Evolutionary conservation across 2,888 invertebrate genomes (phyloP).

Genomic region (Pelosia muscerda): DNA sequence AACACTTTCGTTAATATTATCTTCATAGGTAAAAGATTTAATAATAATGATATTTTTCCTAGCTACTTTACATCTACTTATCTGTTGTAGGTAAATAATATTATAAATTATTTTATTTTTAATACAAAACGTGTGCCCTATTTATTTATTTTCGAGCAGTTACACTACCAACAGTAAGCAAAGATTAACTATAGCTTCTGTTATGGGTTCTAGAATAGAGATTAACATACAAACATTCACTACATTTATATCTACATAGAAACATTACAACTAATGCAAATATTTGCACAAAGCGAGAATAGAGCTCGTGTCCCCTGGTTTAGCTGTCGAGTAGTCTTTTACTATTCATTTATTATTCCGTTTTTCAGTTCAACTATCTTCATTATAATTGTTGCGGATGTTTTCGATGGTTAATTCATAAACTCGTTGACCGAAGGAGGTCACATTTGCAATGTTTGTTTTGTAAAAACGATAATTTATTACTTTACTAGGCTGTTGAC

Average conservation of each 20-base stretch:
- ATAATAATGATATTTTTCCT: background rate
- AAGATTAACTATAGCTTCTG: background rate
- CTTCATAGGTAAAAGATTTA: background rate
- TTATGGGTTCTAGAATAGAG: background rate
- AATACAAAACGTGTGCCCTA: background rate
- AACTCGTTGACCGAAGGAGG: slow-evolving; percentile 4
- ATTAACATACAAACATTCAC: background rate
- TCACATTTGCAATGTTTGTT: slow-evolving; percentile 4
- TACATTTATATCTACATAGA: background rate
- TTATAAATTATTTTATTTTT: no score
- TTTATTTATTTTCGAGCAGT: background rate
- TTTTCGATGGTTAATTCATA: slow-evolving; percentile 1
- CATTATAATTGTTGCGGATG: background rate
- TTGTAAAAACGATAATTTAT: background rate
- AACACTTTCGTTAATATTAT: background rate
- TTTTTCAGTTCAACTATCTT: background rate
- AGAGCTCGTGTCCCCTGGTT: background rate
- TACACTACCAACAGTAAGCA: no score
- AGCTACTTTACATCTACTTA: background rate
- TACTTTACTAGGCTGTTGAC: background rate
- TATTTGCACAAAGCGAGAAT: background rate
- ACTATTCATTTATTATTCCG: background rate
- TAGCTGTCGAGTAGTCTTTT: background rate
- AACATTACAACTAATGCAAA: background rate
- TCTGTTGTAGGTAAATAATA: background rate